Evolutionary conservation across 2,797 vertebrate genomes (phyloP), one percentile per base, ranked within the genome.

Genomic region (Acanthis flammea): DNA sequence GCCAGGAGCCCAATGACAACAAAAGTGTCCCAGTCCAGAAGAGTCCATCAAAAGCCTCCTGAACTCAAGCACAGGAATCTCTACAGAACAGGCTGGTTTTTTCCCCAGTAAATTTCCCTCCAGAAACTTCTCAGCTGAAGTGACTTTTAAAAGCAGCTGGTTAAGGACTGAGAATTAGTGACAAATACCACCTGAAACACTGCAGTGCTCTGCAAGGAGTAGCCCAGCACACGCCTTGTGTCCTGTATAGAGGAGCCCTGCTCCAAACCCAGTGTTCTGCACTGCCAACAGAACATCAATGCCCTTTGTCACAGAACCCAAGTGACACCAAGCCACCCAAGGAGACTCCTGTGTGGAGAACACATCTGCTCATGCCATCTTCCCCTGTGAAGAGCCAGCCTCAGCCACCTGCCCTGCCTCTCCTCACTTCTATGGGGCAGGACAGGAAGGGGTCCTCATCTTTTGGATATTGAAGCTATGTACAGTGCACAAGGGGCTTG

Each of bases 331-430:
- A 47, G 8, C 7, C 41, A 54, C 14, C 7, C 7, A 79, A 63
- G 0, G 1, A 73, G 19, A 30, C 11, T 73, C 74, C 78, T 6
- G 7, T 0, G 2, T 0, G 1, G n/a, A 22, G 47, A 24, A 31
- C 37, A 30, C 39, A 35, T 16, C 54, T 44, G 47, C 44, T 22
- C 12, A 21, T 30, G 60, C 13, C 31, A 9, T 47, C 16, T 53
- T 28, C 25, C 14, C 60, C 9, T 13, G 48, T 3, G 14, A 44
- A 51, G 39, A 74, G 35, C 30, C 8, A 9, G 33, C 19, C 54
- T 53, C 48, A 19, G 37, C 35, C 41, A 9, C 0, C 35, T 14
- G 30, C 48, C 19, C 13, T 23, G 24, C 67, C 44, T 44, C 28
- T 23, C 44, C 51, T 44, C 18, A 5, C 22, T 28, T 10, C 47